phyloP scores from a whole-genome alignment of 2,113 vertebrate species.

The Vombatus ursinus region DNA sequence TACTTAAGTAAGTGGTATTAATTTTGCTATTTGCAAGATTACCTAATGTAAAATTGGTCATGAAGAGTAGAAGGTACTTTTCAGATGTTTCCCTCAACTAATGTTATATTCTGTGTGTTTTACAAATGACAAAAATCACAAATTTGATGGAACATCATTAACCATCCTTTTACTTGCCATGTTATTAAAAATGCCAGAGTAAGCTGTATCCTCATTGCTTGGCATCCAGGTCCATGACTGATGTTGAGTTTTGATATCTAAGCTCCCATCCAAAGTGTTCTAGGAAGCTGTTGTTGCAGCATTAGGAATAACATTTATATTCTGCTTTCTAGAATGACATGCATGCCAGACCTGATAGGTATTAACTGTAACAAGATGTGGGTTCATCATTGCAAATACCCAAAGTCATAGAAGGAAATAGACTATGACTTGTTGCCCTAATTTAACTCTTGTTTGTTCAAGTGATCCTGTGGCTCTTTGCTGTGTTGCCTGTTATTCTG shows the following conservation, averaged over 20 bases:
- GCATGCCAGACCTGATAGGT: background rate
- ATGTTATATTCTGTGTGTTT: slow-evolving; percentile 58
- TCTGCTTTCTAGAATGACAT: background rate
- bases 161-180: slow-evolving; percentile 52
- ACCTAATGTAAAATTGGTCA: slow-evolving; percentile 63
- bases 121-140: slow-evolving; percentile 63
- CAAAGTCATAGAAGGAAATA: background rate
- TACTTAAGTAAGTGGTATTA: slow-evolving; percentile 64
- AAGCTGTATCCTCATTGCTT: slow-evolving; percentile 58
- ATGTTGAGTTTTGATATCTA: slow-evolving; percentile 55
- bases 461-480: background rate
- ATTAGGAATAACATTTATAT: slow-evolving; percentile 22
- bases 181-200: slow-evolving; percentile 62
- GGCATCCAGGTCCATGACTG: slow-evolving; percentile 27
- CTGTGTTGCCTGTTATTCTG: background rate
- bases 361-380: background rate
- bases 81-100: slow-evolving; percentile 69
- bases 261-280: slow-evolving; percentile 56
- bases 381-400: background rate
- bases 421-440: background rate
- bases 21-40: slow-evolving; percentile 70
- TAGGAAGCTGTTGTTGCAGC: slow-evolving; percentile 52
- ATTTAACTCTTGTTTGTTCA: background rate
- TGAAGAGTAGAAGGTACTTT: slow-evolving; percentile 62
- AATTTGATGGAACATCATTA: slow-evolving; percentile 68